These are phyloP conservation scores for Eulemur mongoz DNA, from an alignment of 2,797 vertebrate genomes.

Conservation along the genomic window DNA sequence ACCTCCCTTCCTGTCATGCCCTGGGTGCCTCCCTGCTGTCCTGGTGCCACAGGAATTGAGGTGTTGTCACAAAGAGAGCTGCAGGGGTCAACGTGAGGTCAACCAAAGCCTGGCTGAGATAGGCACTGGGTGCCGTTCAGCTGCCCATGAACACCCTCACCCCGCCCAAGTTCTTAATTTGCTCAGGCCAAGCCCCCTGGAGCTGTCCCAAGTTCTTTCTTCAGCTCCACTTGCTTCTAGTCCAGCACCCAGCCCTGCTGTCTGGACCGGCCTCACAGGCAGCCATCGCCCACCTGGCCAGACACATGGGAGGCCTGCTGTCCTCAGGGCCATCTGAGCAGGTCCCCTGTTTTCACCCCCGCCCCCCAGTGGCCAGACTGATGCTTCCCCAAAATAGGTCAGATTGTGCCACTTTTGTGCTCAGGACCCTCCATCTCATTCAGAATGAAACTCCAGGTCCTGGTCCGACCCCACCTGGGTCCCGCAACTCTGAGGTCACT, in stretches of 20 bases:
- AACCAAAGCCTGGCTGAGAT: neutral
- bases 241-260: neutral
- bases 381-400: neutral
- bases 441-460: neutral
- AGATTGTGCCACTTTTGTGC: neutral
- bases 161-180: neutral
- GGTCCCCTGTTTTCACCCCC: neutral
- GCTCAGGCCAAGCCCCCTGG: neutral
- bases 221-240: neutral
- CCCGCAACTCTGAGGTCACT: neutral
- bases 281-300: fast-evolving
- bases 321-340: neutral
- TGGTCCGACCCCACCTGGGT: too few species aligned
- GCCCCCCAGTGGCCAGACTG: neutral
- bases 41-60: neutral
- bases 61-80: neutral
- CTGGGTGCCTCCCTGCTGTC: neutral
- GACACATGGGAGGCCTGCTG: neutral
- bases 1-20: neutral
- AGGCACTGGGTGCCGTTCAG: neutral
- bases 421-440: neutral
- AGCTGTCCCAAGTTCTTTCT: neutral
- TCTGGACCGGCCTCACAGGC: neutral
- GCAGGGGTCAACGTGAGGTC: neutral
- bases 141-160: neutral